Evolutionary conservation across 1,140 invertebrate genomes (phyloP).

Genomic region (Trichonephila clavipes): DNA sequence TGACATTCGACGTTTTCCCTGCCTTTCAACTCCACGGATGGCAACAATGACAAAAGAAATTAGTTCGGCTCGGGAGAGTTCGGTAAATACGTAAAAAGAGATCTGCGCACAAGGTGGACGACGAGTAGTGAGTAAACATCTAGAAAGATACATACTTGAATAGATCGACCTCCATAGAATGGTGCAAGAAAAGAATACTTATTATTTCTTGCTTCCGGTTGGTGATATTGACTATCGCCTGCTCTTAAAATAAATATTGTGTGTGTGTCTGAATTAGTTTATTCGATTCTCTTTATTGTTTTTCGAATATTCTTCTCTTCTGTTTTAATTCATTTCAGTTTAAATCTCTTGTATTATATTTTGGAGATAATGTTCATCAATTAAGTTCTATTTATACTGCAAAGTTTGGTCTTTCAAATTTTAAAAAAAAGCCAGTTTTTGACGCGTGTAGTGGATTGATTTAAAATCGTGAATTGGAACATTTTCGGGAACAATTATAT

Average conservation of each 20-base stretch:
- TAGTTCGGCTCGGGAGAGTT: neutral
- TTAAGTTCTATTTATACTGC: too few relatives aligned
- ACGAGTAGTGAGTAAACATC: neutral
- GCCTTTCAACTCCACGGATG: neutral
- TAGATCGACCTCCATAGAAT: neutral
- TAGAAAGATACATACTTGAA: constrained; percentile 3
- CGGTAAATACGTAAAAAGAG: constrained; percentile 36
- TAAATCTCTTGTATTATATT: too few relatives aligned
- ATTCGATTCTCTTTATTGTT: too few relatives aligned
- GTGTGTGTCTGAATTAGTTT: too few relatives aligned
- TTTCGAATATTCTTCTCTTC: too few relatives aligned
- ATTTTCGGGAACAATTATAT: too few relatives aligned
- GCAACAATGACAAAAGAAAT: constrained; percentile 45
- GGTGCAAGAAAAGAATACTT: neutral
- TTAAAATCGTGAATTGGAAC: too few relatives aligned
- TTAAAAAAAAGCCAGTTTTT: too few relatives aligned
- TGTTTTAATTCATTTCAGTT: too few relatives aligned
- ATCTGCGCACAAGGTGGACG: neutral
- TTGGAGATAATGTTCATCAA: too few relatives aligned
- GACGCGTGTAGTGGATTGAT: too few relatives aligned
- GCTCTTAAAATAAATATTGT: neutral
- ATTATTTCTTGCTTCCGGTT: neutral
- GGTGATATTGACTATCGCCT: neutral
- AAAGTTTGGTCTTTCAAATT: too few relatives aligned
- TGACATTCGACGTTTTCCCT: neutral